Percentiles rank a stretch among this genome's conserved stretches.
Evolutionary conservation across 2,797 vertebrate genomes (phyloP).

Genomic region (Eulemur coronatus): DNA sequence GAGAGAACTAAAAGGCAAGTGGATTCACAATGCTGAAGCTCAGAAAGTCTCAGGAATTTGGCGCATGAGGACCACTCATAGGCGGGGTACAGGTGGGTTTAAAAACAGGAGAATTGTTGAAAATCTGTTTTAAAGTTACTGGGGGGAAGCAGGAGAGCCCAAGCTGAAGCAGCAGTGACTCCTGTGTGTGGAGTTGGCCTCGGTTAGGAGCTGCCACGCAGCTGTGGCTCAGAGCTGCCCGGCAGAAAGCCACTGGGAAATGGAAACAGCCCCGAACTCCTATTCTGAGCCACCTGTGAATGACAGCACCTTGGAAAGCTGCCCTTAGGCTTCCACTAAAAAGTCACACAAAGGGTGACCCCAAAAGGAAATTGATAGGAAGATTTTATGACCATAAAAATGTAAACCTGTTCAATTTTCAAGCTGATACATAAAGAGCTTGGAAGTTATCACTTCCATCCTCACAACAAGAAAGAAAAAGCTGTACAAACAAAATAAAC

Average conservation of each 20-base stretch:
- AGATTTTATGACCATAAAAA: neutral
- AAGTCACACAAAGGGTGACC: neutral
- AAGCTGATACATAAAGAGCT: neutral
- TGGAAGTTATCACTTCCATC: neutral
- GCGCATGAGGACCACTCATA: neutral
- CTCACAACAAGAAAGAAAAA: neutral
- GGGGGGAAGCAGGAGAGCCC: neutral
- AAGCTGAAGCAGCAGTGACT: neutral
- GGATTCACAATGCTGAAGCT: neutral
- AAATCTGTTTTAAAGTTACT: neutral
- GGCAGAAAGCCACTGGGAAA: conserved; percentile 86
- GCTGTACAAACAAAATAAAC: neutral
- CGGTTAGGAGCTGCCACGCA: conserved; percentile 82
- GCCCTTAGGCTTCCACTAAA: neutral
- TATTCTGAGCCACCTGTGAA: conserved; percentile 89
- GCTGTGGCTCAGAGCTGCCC: conserved; percentile 86
- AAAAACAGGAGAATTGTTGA: neutral
- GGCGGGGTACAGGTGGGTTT: neutral
- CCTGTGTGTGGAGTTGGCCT: conserved; percentile 86
- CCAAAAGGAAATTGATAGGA: neutral
- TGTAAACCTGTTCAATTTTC: neutral
- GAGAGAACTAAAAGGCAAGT: neutral
- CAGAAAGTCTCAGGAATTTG: neutral
- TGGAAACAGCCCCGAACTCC: conserved; percentile 89
- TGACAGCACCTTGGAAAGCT: neutral